Conservation (phyloP, 2,113 vertebrate genomes). For the Anolis sagrei region DNA sequence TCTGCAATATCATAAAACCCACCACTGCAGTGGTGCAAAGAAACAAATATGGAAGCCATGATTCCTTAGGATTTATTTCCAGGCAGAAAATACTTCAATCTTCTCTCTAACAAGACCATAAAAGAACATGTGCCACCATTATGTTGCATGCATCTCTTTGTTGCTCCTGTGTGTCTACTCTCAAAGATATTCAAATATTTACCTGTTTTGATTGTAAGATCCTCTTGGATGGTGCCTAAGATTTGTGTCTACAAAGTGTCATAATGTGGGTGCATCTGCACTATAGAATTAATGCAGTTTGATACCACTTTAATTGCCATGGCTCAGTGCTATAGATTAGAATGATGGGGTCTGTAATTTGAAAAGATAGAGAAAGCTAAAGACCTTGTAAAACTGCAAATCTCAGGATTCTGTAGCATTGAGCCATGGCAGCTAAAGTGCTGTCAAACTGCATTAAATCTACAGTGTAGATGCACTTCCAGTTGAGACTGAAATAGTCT, state of each 20-base stretch:
- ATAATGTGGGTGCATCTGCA: no score
- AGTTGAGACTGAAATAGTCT: no score
- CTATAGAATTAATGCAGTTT: no score
- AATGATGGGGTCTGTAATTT: no score
- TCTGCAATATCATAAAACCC: background rate
- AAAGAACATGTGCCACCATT: background rate
- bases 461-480: no score
- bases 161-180: background rate
- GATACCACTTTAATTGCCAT: no score
- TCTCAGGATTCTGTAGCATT: no score
- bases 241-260: background rate
- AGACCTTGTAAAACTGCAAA: no score
- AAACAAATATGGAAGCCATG: background rate
- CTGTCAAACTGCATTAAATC: no score
- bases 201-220: background rate
- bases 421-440: no score
- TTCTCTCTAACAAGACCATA: background rate
- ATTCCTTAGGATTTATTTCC: background rate
- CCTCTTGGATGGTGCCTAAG: background rate
- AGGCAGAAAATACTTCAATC: background rate
- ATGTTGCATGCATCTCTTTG: background rate
- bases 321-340: no score
- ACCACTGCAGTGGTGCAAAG: background rate
- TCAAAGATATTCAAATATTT: background rate
- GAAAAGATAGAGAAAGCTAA: no score